Evolutionary conservation across 2,113 vertebrate species (phyloP), one percentile per base, ranked within the genome.

Genomic region (Pristiophorus japonicus): DNA sequence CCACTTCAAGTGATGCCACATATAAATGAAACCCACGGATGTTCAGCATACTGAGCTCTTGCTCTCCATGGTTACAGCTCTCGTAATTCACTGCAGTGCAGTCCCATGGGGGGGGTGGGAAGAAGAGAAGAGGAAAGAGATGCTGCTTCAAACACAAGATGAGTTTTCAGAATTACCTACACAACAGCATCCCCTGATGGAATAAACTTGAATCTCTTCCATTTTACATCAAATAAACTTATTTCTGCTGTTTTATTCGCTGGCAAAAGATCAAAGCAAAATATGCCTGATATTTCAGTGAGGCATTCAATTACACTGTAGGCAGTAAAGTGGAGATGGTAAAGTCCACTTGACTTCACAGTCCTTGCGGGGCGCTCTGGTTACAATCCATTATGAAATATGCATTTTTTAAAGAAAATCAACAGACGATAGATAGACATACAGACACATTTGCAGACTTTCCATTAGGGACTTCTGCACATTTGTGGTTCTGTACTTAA

Each of bases 121-220:
- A 22, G 63, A 20, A 47, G 63, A 30, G n/a, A 34, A 24, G 22
- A 16, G 65, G 91, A 94, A 22, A 47, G 34, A 94, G 38, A 94
- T 67, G n/a, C 42, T 67, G 92, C 42, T 94, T 47, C 45, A 45
- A 94, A 70, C 14, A 66, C 47, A 38, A 92, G 34, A 24, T 12
- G 65, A 47, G 11, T 27, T 94, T 94, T 47, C 93, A 94, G 24
- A 94, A 47, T 94, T 94, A 45, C 27, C 27, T 70, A 73, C 65
- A 94, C 93, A 94, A 94, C 65, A 94, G 93, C 93, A 94, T 70
- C 92, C 65, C 65, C 92, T 42, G 42, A 65, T 70, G 92, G 92
- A 94, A 70, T 67, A 47, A 70, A 94, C 38, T 67, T 30, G 88
- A 92, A 92, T 92, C 4, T 38, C 59, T 63, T 34, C 65, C 38